A percentile compares a stretch with the other conserved stretches of the same genome.
Conservation (phyloP, 2,797 vertebrate species). For the Bradypodion ventrale region DNA sequence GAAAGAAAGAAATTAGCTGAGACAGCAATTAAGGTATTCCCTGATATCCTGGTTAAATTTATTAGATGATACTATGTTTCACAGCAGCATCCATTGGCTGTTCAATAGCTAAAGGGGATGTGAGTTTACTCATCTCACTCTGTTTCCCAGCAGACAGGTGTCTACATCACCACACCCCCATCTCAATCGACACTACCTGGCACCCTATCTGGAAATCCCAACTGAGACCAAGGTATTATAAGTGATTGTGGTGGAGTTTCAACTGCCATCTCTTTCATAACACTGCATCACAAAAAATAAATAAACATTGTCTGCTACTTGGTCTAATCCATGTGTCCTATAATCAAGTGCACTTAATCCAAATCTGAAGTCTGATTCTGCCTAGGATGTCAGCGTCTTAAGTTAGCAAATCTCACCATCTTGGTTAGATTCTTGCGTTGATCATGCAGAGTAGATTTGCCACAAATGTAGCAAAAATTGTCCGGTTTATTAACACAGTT, state of each 20-base stretch:
- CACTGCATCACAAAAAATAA: no score
- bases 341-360: no score
- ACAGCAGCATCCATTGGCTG: conserved; percentile 3
- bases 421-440: no score
- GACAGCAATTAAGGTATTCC: neutral
- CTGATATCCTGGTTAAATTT: neutral
- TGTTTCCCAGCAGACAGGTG: conserved; percentile 36
- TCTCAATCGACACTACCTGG: conserved; percentile 27
- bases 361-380: no score
- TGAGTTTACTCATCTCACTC: conserved; percentile 28
- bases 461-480: no score
- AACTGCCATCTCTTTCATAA: conserved; percentile 44
- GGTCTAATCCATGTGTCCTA: no score
- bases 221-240: conserved; percentile 20
- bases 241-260: conserved; percentile 26
- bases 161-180: conserved; percentile 38
- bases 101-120: conserved; percentile 23
- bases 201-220: conserved; percentile 49
- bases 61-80: neutral
- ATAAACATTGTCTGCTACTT: no score
- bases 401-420: no score
- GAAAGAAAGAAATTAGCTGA: neutral
- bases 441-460: no score
- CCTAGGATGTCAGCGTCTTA: no score
- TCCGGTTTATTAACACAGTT: no score